A percentile compares a stretch with the other conserved stretches of the same genome.
These are phyloP conservation scores for Peromyscus leucopus DNA, from an alignment of 2,113 vertebrate species.

Conservation along the genomic window DNA sequence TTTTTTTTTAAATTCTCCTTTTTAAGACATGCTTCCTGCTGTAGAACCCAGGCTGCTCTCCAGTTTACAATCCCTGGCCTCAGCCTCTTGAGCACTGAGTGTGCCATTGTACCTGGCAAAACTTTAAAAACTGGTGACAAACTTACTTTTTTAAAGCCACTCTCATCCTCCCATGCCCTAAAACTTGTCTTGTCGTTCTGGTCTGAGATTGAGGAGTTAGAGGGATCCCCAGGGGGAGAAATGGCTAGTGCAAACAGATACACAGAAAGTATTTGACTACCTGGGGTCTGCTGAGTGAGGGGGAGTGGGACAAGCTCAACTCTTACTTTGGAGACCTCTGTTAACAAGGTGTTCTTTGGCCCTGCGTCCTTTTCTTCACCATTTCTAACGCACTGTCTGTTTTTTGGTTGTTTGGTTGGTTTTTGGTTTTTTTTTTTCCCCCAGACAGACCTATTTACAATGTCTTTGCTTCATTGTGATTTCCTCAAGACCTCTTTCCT, in stretches of 20 bases:
- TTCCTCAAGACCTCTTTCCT: background rate
- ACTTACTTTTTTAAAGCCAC: background rate
- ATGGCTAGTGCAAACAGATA: background rate
- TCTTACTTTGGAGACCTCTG: background rate
- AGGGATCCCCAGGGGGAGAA: background rate
- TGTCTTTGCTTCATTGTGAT: background rate
- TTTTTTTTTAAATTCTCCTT: background rate
- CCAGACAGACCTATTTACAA: background rate
- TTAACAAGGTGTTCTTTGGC: background rate
- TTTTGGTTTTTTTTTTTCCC: background rate
- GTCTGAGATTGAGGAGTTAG: background rate
- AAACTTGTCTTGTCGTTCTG: background rate
- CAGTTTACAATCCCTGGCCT: background rate
- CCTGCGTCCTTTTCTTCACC: background rate
- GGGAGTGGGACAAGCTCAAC: background rate
- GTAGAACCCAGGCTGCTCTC: background rate
- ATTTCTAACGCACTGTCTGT: background rate
- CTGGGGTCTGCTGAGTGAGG: background rate
- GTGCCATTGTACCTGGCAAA: background rate
- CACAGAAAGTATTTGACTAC: background rate
- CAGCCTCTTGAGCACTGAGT: background rate
- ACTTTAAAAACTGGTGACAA: background rate
- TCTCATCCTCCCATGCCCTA: background rate
- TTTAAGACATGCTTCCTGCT: background rate
- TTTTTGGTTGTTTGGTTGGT: background rate